Evolutionary conservation across 2,797 vertebrate genomes (phyloP).

Genomic region (Coilia nasus): DNA sequence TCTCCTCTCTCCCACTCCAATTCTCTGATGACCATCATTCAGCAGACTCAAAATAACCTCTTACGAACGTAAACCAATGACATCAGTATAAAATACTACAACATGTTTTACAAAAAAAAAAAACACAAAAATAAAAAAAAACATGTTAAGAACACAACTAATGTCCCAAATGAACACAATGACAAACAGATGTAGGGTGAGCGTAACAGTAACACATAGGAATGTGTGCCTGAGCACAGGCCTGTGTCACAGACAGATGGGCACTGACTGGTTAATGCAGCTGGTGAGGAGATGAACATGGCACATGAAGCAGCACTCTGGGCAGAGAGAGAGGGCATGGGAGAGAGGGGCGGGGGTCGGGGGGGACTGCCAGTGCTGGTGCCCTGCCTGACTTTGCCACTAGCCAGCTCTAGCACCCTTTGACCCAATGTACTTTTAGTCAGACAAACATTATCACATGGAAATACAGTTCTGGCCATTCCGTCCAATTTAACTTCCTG

Average conservation of each 20-base stretch:
- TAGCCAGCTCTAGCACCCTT: background rate
- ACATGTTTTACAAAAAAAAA: constrained; percentile 44
- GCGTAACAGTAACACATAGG: background rate
- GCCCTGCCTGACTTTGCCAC: background rate
- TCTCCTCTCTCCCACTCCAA: background rate
- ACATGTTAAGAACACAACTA: background rate
- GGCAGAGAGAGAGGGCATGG: constrained; percentile 52
- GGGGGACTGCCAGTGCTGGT: background rate
- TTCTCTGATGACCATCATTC: constrained; percentile 23
- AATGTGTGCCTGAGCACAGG: background rate
- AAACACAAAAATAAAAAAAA: constrained; percentile 49
- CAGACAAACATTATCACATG: background rate
- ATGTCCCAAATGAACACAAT: background rate
- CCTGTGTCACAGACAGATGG: background rate
- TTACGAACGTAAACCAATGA: constrained; percentile 15
- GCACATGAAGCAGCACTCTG: constrained; percentile 48
- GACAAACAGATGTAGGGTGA: background rate
- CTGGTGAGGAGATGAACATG: constrained; percentile 11
- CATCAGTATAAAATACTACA: constrained; percentile 45
- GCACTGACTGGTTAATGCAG: constrained; percentile 36
- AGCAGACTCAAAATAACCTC: constrained; percentile 41
- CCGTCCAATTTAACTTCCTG: background rate
- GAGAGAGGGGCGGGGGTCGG: background rate
- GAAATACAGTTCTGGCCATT: background rate
- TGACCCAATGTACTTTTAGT: background rate